A percentile compares a stretch with the other conserved stretches of the same genome.
Evolutionary conservation across 2,888 invertebrate species (phyloP).

Genomic region (Lasioglossum zephyrum): DNA sequence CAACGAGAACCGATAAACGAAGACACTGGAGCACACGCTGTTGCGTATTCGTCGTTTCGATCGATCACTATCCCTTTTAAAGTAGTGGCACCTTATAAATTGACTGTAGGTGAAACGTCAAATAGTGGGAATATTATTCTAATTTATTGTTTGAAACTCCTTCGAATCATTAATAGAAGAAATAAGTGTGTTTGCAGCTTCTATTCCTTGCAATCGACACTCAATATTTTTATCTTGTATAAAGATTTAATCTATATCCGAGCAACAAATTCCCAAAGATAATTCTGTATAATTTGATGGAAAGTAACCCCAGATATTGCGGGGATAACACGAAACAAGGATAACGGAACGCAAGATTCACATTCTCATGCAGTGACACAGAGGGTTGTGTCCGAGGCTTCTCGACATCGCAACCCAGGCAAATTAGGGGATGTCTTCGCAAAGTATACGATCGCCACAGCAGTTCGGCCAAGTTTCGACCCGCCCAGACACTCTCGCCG

Average conservation of each 20-base stretch:
- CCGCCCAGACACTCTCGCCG: slow-evolving; percentile 2
- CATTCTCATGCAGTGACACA: not conserved
- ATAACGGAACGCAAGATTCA: not conserved
- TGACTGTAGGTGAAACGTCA: too few relatives aligned
- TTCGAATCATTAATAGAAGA: too few relatives aligned
- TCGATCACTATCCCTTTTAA: not conserved
- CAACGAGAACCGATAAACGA: not conserved
- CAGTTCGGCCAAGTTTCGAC: slow-evolving; percentile 39
- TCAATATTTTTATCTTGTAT: not conserved
- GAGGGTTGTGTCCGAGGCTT: not conserved
- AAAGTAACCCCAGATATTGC: not conserved
- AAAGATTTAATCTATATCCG: not conserved
- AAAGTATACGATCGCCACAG: not conserved
- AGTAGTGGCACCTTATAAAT: not conserved
- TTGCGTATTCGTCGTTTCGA: not conserved
- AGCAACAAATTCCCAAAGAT: not conserved
- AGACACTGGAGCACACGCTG: not conserved
- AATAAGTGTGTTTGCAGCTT: too few relatives aligned
- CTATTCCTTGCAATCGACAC: not conserved
- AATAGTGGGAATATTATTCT: not conserved
- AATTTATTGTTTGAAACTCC: too few relatives aligned
- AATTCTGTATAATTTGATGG: not conserved
- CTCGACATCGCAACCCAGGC: not conserved
- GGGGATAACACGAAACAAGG: not conserved
- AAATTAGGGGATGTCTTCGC: not conserved